Evolutionary conservation across 2,888 invertebrate genomes (phyloP).

Genomic region (Prenolepis imparis): DNA sequence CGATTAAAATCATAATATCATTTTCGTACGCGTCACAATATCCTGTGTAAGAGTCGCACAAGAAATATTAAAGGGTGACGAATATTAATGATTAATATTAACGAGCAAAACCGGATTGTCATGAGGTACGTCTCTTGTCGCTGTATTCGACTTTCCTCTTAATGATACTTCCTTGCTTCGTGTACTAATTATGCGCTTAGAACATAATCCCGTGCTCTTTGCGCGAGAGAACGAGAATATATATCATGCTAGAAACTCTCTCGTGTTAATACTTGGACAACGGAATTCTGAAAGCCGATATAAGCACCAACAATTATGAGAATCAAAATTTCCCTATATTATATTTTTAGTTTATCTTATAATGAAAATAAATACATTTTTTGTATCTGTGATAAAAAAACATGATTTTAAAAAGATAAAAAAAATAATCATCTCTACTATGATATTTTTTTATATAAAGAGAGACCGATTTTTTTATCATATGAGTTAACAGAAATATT

Average conservation of each 20-base stretch:
- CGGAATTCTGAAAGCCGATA: conserved; percentile 31
- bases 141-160: conserved; percentile 47
- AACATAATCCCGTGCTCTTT: conserved; percentile 45
- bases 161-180: conserved; percentile 48
- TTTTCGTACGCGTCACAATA: background rate
- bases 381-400: background rate
- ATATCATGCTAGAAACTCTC: conserved; percentile 20
- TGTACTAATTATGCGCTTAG: conserved; percentile 52
- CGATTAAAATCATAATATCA: conserved; percentile 8
- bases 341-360: background rate
- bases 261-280: conserved; percentile 21
- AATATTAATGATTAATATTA: conserved; percentile 50
- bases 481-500: background rate
- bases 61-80: conserved; percentile 27
- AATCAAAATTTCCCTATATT: conserved; percentile 12
- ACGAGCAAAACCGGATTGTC: conserved; percentile 43
- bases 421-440: background rate
- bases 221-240: conserved; percentile 14
- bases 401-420: background rate
- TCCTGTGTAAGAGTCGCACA: conserved; percentile 1
- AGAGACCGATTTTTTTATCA: background rate
- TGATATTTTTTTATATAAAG: background rate
- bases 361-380: background rate
- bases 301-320: conserved; percentile 17
- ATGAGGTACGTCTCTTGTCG: conserved; percentile 41